Evolutionary conservation across 2,113 vertebrate species (phyloP), one percentile per base, ranked within the genome.

Genomic region (Ammospiza caudacuta): DNA sequence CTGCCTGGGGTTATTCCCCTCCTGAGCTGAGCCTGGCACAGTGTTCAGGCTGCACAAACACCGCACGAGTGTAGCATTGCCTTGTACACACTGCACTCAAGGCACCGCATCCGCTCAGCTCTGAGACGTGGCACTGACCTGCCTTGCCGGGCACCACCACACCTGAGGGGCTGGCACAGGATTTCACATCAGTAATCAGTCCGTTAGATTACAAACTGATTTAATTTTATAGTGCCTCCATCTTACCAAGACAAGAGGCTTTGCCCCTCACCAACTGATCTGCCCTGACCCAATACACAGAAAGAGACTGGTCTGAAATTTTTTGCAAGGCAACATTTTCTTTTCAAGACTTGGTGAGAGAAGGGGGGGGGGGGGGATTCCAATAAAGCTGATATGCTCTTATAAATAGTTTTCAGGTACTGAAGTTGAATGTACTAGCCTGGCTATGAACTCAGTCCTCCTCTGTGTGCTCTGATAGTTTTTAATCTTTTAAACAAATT

Each of bases 401-500:
- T 81, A 2, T 57, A 76, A 35, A 58, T 81, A 46, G 25, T 75
- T 74, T 87, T 78, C 64, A 64, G 47, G 33, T 77, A 17, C 27
- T 83, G 62, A 46, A 84, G 43, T n/a, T 83, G 41, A 37, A 68
- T 51, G 15, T 78, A 68, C 39, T 81, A 70, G 74, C 11, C n/a
- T 70, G 77, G 25, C 57, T 55, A 4, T 43, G 41, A 75, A 59
- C 35, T 84, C 61, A 67, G 1, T 4, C 3, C 18, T 89, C 11
- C 28, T 67, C 39, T 51, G 11, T 52, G 20, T 4, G 0, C 31
- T 80, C 49, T 37, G 41, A 58, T 86, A 10, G 33, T 63, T 87
- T 95, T 59, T 67, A 83, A 70, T 72, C 57, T 52, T 57, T 59
- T 78, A 78, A 82, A 61, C 67, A 69, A 69, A 51, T 89, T 89